Conservation (phyloP, 2,797 vertebrate species). For the Menidia menidia region DNA sequence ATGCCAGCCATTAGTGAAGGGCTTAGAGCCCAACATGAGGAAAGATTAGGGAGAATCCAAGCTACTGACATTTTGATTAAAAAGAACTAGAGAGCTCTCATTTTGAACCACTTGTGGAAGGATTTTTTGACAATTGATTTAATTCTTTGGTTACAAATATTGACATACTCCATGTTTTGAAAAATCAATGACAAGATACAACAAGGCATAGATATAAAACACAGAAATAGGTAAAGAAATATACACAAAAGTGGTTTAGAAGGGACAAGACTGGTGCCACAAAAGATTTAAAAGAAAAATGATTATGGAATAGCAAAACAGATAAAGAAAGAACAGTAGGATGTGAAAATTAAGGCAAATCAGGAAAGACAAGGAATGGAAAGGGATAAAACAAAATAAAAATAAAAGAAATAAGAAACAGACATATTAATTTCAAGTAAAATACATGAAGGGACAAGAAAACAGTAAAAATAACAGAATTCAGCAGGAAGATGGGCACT, state of each 20-base stretch:
- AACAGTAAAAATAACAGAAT: neutral
- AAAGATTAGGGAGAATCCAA: slow-evolving; percentile 48
- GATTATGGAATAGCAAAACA: neutral
- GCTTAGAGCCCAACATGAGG: slow-evolving; percentile 63
- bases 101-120: slow-evolving; percentile 80
- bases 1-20: slow-evolving; percentile 60
- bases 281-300: neutral
- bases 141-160: slow-evolving; percentile 86
- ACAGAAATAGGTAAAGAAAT: slow-evolving; percentile 33
- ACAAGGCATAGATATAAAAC: slow-evolving; percentile 52
- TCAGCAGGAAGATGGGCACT: no score
- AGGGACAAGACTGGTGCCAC: slow-evolving; percentile 3
- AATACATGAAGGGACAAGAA: neutral
- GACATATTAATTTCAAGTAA: neutral
- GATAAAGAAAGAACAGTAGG: neutral
- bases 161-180: slow-evolving; percentile 79
- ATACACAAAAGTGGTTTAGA: neutral
- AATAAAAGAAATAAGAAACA: neutral
- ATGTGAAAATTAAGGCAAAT: no score
- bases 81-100: slow-evolving; percentile 79
- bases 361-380: neutral
- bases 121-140: slow-evolving; percentile 80
- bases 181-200: slow-evolving; percentile 88
- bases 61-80: slow-evolving; percentile 78
- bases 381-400: neutral